Percentiles rank a stretch among this genome's conserved stretches.
phyloP scores from a whole-genome alignment of 1,140 invertebrate genomes.

The Helicorthomorpha holstii region DNA sequence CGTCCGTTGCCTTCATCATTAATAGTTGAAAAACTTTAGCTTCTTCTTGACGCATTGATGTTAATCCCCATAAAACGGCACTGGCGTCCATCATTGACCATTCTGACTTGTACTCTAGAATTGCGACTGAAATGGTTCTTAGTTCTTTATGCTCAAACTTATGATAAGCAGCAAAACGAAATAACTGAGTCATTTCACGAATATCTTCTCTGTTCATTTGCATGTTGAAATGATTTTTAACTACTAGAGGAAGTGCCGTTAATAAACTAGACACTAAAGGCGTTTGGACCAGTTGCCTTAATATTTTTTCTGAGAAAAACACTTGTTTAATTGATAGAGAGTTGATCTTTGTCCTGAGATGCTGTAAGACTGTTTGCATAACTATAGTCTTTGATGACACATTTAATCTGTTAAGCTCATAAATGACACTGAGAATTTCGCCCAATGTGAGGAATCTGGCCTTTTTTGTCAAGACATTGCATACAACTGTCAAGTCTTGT shows the following conservation, averaged over 20 bases:
- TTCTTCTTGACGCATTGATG: neutral
- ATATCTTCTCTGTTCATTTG: conserved; percentile 9
- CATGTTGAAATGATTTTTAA: conserved; percentile 12
- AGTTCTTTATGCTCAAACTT: neutral
- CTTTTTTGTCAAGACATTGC: neutral
- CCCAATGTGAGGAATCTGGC: neutral
- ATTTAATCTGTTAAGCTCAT: conserved; percentile 4
- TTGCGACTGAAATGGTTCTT: neutral
- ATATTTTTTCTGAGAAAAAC: conserved; percentile 9
- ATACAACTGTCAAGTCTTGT: neutral
- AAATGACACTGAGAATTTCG: conserved; percentile 8
- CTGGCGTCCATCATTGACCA: neutral
- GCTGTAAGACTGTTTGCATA: conserved; percentile 8
- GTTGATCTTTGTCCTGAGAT: conserved; percentile 10
- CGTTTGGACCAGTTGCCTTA: conserved; percentile 6
- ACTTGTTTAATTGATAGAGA: conserved; percentile 9
- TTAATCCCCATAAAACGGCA: neutral
- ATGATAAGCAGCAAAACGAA: neutral
- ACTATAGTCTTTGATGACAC: conserved; percentile 9
- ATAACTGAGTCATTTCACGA: conserved; percentile 2
- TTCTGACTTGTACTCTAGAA: neutral
- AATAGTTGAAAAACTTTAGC: neutral
- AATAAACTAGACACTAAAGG: conserved; percentile 11
- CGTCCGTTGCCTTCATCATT: neutral
- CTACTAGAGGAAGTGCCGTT: conserved; percentile 13